Evolutionary conservation across 2,888 invertebrate species (phyloP), one percentile per base, ranked within the genome.

Genomic region (Acrobasis suavella): DNA sequence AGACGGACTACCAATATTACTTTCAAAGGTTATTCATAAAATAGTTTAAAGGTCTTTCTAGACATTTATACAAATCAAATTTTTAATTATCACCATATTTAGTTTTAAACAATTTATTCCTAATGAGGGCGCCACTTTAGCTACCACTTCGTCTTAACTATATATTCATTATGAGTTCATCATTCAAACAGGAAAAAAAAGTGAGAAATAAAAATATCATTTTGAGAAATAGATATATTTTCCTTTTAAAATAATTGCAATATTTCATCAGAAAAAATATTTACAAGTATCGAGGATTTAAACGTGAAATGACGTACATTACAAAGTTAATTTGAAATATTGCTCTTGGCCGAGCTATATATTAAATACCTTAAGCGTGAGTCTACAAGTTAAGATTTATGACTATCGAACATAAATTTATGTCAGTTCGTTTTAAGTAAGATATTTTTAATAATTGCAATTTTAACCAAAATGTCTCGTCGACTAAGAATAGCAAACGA

Each of bases 351-450:
- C 38, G 59, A 37, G 50, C 38, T n/a, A 9, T 46, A 50, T 59
- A 50, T 59, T 50, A 59, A 59, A 59, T 50, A 59, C 50, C 50
- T 50, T 38, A 38, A 14, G 16, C 50, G 59, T 50, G 50, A 37
- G 15, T 17, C 37, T 15, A 37, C 58, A 49, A 58, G 50, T 59
- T 50, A 22, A 59, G 50, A 59, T 59, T 59, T 59, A 59, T 16
- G 59, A 59, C 50, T 59, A 50, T 59, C 50, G 50, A 59, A 50
- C 59, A 50, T 50, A 59, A 56, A 59, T 59, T 38, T n/a, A 22
- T 50, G 12, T 50, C 59, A 38, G 50, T 59, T 38, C 50, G 50
- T 50, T 59, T 39, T 39, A 14, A 38, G 50, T 12, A 32, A 17
- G 9, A 14, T 14, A n/a, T 14, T 14, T 46, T 46, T 14, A n/a